phyloP scores from a whole-genome alignment of 2,888 invertebrate genomes.

The Schizaphis graminum region DNA sequence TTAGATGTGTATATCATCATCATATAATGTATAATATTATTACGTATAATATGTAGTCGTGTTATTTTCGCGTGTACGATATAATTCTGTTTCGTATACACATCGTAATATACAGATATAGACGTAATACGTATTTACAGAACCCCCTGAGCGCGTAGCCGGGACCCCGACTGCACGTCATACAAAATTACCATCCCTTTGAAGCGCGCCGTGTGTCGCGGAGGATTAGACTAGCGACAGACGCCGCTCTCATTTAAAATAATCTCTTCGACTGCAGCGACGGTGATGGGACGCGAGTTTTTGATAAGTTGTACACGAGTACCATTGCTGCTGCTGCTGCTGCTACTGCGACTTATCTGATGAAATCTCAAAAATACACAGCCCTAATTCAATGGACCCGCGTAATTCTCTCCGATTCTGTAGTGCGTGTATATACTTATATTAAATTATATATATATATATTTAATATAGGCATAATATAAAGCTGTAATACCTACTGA shows the following conservation, averaged over 20 bases:
- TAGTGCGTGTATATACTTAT: neutral
- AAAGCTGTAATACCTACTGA: neutral
- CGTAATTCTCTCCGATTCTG: conserved; percentile 19
- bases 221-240: conserved; percentile 42
- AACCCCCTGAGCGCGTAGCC: neutral
- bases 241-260: conserved; percentile 53
- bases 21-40: neutral
- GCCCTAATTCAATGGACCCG: conserved; percentile 35
- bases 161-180: conserved; percentile 8
- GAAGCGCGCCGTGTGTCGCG: conserved; percentile 53
- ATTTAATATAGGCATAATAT: neutral
- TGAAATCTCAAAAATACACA: conserved; percentile 55
- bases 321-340: neutral
- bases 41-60: neutral
- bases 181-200: conserved; percentile 57
- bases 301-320: conserved; percentile 46
- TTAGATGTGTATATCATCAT: neutral
- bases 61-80: conserved; percentile 7
- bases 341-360: conserved; percentile 31
- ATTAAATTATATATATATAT: neutral
- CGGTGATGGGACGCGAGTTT: neutral
- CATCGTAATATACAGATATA: neutral
- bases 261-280: conserved; percentile 24
- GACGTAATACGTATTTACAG: conserved; percentile 13
- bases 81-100: conserved; percentile 20